Base-by-base conservation (phyloP, 2,797 vertebrate species). In the Pygocentrus nattereri region DNA sequence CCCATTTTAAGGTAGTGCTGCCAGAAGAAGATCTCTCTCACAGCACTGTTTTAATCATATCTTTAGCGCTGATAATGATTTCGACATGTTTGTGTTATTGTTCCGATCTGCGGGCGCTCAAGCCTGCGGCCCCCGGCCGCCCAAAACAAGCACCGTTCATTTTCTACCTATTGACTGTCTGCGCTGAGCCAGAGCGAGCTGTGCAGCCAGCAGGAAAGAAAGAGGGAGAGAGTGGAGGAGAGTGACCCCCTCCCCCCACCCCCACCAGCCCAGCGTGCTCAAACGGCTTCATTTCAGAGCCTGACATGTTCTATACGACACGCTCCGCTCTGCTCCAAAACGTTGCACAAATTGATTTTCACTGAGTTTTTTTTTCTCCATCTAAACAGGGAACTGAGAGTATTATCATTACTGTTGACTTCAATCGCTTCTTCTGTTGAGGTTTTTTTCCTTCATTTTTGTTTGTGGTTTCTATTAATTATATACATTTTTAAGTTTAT, bases 81-180 rank as follows among this genome's bases (percentile, higher is more conserved):
- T 91, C 94, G 92, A 94, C 93, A 92, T 91, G 89, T 94, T 94
- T 92, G 94, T 74, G 81, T 86, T 94, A 92, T 92, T 90, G 90
- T 90, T 92, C 81, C 89, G 91, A 94, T 94, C 89, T 94, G 93
- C 91, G 90, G 90, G 77, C 91, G 92, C 90, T 94, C 92, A 89
- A 76, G 88, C 93, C 91, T 95, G 92, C 90, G 86, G 89, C 90
- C 86, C 56, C 84, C 90, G 83, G 90, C 90, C 88, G 88, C 91
- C 90, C 91, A 92, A 93, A 94, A 92, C 87, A 93, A 78, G 81
- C 90, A 92, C 92, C 92, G 90, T 94, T 95, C 93, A 92, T 93
- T 95, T 93, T 94, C 93, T 92, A 87, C 90, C 92, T 90, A 88
- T 94, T 93, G 93, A 94, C 90, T 93, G 88, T 91, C 91, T 93